Evolutionary conservation across 37 sponge, comb jelly and placozoan genomes (phyloP).

Genomic region (Hormiphora californensis): DNA sequence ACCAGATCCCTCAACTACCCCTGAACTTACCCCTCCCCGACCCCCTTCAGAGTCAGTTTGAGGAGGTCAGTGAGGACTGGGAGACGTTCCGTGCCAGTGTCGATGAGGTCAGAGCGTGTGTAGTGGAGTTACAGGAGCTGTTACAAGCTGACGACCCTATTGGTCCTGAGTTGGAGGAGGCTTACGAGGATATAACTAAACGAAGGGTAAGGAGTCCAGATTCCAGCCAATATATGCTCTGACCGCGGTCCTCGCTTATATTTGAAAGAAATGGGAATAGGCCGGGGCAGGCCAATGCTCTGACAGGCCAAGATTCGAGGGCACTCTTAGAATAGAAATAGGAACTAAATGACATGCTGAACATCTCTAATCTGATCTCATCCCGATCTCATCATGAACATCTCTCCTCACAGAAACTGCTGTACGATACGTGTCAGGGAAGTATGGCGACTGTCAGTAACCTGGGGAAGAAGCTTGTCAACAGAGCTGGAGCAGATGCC

Average conservation of each 20-base stretch:
- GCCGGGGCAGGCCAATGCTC: no score
- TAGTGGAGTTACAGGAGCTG: slow-evolving; percentile 9
- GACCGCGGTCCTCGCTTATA: no score
- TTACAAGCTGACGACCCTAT: slow-evolving; percentile 45
- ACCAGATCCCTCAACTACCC: no score
- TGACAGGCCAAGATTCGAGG: no score
- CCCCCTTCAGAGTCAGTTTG: slow-evolving; percentile 27
- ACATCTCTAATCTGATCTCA: no score
- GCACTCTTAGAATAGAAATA: no score
- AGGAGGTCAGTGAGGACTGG: slow-evolving; percentile 29
- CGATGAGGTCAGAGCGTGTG: slow-evolving; percentile 10
- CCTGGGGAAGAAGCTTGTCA: slow-evolving; percentile 24
- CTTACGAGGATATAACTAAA: slow-evolving; percentile 42
- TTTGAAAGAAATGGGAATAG: no score
- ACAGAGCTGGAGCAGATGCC: slow-evolving; percentile 40
- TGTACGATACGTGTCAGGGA: slow-evolving; percentile 40
- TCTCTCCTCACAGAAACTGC: not conserved
- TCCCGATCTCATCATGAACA: no score
- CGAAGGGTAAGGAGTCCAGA: slow-evolving; percentile 24
- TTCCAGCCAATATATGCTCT: no score
- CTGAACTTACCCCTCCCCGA: no score
- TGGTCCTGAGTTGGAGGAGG: slow-evolving; percentile 36
- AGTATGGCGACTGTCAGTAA: not conserved
- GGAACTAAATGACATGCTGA: no score
- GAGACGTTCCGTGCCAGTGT: not conserved